phyloP scores from a whole-genome alignment of 1,140 invertebrate genomes.

The Contarinia nasturtii region DNA sequence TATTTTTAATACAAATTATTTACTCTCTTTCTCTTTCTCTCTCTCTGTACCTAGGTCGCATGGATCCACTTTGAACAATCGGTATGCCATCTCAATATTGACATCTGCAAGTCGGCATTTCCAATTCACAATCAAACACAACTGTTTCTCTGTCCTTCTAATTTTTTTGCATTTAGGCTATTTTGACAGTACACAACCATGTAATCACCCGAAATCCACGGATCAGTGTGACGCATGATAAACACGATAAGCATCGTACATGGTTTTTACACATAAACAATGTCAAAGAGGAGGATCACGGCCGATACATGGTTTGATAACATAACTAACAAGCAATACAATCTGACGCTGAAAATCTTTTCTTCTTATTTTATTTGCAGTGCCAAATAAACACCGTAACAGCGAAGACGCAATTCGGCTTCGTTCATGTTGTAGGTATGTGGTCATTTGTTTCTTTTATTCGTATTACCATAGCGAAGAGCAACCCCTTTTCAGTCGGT shows the following conservation, averaged over 20 bases:
- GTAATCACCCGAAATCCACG: slow-evolving; percentile 83
- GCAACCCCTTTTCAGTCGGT: no score
- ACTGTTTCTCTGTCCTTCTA: no score
- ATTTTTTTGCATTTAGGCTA: slow-evolving; percentile 33
- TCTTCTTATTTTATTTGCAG: not conserved
- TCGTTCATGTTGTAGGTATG: slow-evolving; percentile 86
- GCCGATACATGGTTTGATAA: slow-evolving; percentile 86
- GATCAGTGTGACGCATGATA: slow-evolving; percentile 72
- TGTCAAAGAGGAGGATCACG: slow-evolving; percentile 76
- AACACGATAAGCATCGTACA: slow-evolving; percentile 48
- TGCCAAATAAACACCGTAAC: slow-evolving; percentile 83
- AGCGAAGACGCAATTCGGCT: slow-evolving; percentile 80
- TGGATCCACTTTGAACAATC: slow-evolving; percentile 92
- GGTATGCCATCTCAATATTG: no score
- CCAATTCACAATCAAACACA: no score
- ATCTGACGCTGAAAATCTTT: no score
- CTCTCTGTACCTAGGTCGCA: slow-evolving; percentile 48
- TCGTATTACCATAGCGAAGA: no score
- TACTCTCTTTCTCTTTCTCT: not conserved
- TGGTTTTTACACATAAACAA: slow-evolving; percentile 84
- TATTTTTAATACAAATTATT: no score
- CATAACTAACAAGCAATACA: no score
- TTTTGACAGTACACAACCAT: slow-evolving; percentile 78
- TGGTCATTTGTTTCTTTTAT: slow-evolving; percentile 5
- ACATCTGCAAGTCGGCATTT: no score